Conservation (phyloP, 37 sponge, comb jelly and placozoan species). For the Beroe forskalii region DNA sequence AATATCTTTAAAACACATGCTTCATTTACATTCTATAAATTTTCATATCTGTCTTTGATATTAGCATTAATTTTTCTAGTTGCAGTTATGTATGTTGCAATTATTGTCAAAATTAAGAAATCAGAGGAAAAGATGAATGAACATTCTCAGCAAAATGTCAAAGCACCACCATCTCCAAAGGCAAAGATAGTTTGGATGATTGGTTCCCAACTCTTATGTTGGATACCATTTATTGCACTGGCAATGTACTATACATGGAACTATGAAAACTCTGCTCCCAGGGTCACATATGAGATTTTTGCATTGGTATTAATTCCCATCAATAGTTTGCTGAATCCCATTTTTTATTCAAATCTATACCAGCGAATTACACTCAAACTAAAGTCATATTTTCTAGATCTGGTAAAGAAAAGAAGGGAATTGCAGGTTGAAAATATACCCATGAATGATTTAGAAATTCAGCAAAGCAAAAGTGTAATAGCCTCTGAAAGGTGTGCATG, state of each 20-base stretch:
- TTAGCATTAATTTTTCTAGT: not conserved
- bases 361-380: too few species aligned
- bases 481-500: too few species aligned
- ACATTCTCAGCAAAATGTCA: too few species aligned
- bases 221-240: not conserved
- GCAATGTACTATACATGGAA: not conserved
- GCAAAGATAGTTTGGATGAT: not conserved
- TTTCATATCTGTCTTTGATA: not conserved
- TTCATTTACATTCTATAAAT: not conserved
- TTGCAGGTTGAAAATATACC: too few species aligned
- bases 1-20: slow-evolving; percentile 39
- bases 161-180: not conserved
- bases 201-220: not conserved
- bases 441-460: too few species aligned
- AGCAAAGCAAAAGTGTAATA: too few species aligned
- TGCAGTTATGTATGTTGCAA: not conserved
- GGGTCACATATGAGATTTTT: not conserved
- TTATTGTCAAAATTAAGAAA: not conserved
- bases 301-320: not conserved
- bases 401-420: too few species aligned
- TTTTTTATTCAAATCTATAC: too few species aligned
- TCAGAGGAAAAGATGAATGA: not conserved
- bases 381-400: too few species aligned
- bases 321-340: not conserved
- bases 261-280: not conserved